A percentile compares a stretch with the other conserved stretches of the same genome.
These are phyloP conservation scores for Equus quagga DNA, from an alignment of 2,113 vertebrate species.

Conservation along the genomic window DNA sequence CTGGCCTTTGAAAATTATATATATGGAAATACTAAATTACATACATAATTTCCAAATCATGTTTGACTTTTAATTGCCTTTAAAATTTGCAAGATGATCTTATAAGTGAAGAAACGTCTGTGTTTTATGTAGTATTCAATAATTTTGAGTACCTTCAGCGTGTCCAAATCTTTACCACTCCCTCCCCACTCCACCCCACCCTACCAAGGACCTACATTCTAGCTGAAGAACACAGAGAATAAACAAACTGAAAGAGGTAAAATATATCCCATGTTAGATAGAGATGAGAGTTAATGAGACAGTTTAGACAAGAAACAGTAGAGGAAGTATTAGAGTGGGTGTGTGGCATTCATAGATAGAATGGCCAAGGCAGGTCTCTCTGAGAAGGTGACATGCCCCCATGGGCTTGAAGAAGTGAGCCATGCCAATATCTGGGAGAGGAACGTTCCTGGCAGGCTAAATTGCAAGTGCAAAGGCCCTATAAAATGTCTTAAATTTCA, in stretches of 20 bases:
- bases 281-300: not conserved
- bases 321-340: not conserved
- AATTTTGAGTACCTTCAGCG: not conserved
- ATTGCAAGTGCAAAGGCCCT: not conserved
- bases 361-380: not conserved
- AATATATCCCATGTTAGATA: not conserved
- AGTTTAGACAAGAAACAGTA: not conserved
- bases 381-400: not conserved
- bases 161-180: not conserved
- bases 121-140: not conserved
- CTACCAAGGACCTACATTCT: not conserved
- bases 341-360: not conserved
- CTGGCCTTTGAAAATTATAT: not conserved
- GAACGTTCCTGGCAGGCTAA: not conserved
- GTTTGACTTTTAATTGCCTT: conserved; percentile 6
- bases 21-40: conserved; percentile 8
- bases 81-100: not conserved
- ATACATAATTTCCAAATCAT: not conserved
- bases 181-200: not conserved
- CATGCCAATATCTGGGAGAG: not conserved
- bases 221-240: not conserved
- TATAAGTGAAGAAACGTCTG: not conserved
- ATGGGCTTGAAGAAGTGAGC: not conserved
- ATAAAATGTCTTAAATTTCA: not conserved
- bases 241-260: not conserved